A percentile compares a stretch with the other conserved stretches of the same genome.
Evolutionary conservation across 2,888 invertebrate species (phyloP).

Genomic region (Athalia rosae): DNA sequence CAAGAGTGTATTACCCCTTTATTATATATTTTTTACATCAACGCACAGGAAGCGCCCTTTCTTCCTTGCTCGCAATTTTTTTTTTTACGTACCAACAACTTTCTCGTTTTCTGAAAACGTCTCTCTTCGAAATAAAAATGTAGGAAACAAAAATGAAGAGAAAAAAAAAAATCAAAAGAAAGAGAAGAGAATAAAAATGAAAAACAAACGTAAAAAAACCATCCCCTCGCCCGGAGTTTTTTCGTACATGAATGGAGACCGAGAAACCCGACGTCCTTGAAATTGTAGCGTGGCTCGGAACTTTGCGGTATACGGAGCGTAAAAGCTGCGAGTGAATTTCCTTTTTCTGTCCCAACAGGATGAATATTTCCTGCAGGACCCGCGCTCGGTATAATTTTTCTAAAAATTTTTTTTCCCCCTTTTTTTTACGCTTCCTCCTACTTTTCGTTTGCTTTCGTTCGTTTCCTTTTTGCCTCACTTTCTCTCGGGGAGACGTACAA

Average conservation of each 20-base stretch:
- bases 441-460: not conserved
- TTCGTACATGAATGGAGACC: constrained; percentile 7
- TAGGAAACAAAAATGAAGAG: not conserved
- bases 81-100: too few species aligned
- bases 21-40: too few species aligned
- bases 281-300: constrained; percentile 14
- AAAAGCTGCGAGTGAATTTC: constrained; percentile 18
- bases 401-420: not conserved
- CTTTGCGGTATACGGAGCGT: constrained; percentile 39
- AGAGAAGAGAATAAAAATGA: too few species aligned
- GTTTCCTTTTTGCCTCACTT: not conserved
- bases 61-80: too few species aligned
- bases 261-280: constrained; percentile 15
- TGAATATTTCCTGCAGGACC: not conserved
- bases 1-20: too few species aligned
- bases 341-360: constrained; percentile 1
- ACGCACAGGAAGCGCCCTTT: too few species aligned
- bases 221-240: not conserved
- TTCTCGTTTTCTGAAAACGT: too few species aligned
- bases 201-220: constrained; percentile 10
- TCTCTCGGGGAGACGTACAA: too few species aligned
- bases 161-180: not conserved
- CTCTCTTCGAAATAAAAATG: too few species aligned
- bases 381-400: not conserved
- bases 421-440: not conserved